Conservation (phyloP, 2,797 vertebrate species). For the Siniperca obscura region DNA sequence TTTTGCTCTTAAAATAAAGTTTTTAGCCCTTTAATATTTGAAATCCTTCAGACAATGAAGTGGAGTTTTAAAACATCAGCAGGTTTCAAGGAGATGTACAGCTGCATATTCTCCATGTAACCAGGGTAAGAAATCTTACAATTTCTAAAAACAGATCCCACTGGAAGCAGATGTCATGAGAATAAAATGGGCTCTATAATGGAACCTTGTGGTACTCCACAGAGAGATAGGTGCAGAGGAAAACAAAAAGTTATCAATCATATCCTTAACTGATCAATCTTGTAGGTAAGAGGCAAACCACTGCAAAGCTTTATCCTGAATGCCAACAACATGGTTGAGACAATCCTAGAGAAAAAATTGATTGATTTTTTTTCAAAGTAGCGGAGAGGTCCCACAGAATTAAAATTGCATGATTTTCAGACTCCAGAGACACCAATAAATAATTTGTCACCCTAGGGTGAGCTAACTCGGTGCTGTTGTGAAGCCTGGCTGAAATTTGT, state of each 20-base stretch:
- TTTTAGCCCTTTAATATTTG: neutral
- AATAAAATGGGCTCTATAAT: constrained; percentile 5
- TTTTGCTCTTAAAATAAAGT: neutral
- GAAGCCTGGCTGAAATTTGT: constrained; percentile 35
- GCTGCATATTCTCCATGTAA: neutral
- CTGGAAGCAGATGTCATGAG: neutral
- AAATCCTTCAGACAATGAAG: neutral
- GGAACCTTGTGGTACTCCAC: constrained; percentile 3
- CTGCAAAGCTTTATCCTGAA: neutral
- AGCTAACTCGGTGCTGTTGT: constrained; percentile 45
- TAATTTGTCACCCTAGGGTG: constrained; percentile 49
- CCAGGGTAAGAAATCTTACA: neutral
- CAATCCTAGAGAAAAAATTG: neutral
- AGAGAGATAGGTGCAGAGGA: neutral
- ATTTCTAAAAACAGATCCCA: neutral
- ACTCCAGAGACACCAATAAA: constrained; percentile 46
- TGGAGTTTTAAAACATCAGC: neutral
- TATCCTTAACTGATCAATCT: neutral
- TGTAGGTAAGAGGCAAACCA: constrained; percentile 13
- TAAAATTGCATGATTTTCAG: constrained; percentile 35
- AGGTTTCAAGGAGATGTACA: constrained; percentile 1
- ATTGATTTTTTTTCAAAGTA: constrained; percentile 9
- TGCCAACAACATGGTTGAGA: constrained; percentile 8
- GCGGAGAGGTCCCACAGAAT: constrained; percentile 21
- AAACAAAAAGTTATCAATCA: neutral